phyloP scores from a whole-genome alignment of 1,140 invertebrate species.

The Pristionchus pacificus region DNA sequence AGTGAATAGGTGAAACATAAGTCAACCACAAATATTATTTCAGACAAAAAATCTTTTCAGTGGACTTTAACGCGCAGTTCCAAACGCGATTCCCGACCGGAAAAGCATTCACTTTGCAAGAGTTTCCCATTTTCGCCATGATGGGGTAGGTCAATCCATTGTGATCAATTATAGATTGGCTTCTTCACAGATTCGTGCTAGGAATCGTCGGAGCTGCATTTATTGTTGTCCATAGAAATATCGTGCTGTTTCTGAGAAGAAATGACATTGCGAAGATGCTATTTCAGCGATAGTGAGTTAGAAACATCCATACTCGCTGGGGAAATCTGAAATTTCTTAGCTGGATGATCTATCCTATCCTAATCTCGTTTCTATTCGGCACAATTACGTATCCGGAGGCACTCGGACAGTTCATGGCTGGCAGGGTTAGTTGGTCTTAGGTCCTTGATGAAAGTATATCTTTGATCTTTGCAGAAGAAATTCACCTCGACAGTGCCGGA shows the following conservation, averaged over 20 bases:
- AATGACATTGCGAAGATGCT: conserved; percentile 87
- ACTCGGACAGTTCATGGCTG: conserved; percentile 80
- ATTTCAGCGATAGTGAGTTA: conserved; percentile 90
- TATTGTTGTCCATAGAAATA: conserved; percentile 84
- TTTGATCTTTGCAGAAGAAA: neutral
- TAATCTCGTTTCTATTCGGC: conserved; percentile 75
- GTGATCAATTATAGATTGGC: too few species aligned
- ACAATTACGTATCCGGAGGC: conserved; percentile 80
- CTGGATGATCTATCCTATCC: conserved; percentile 82
- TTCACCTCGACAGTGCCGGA: neutral
- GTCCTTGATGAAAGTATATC: too few species aligned
- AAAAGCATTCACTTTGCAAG: conserved; percentile 94
- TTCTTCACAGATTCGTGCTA: conserved; percentile 60
- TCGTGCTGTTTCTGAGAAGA: conserved; percentile 89
- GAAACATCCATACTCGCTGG: too few species aligned
- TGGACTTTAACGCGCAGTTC: conserved; percentile 90
- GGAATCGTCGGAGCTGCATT: conserved; percentile 64
- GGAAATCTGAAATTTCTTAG: conserved; percentile 64
- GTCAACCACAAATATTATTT: too few species aligned
- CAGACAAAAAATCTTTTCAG: conserved; percentile 60
- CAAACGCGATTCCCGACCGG: conserved; percentile 88
- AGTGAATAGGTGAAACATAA: too few species aligned
- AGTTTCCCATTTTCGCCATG: conserved; percentile 87
- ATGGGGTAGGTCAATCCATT: conserved; percentile 71
- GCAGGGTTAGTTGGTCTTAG: conserved; percentile 69